Conservation (phyloP, 2,113 vertebrate genomes). For the Alectura lathami region DNA sequence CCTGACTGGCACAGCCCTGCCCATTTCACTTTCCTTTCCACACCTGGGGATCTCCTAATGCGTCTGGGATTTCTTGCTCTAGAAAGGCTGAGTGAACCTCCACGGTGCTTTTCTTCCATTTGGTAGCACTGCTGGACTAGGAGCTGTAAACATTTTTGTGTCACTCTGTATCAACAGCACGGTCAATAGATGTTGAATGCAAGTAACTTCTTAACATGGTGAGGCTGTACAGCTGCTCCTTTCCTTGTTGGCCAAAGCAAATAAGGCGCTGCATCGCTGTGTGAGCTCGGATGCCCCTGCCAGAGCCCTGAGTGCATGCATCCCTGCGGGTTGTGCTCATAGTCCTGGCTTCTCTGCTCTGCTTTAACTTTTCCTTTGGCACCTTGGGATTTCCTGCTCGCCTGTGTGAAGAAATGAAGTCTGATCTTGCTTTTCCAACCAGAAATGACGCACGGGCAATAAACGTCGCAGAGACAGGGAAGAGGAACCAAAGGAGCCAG, state of each 20-base stretch:
- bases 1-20: neutral
- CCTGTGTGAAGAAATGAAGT: neutral
- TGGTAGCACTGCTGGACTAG: neutral
- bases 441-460: neutral
- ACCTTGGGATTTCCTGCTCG: neutral
- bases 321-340: rapidly evolving
- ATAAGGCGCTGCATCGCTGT: neutral
- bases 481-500: neutral
- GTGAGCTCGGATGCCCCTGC: neutral
- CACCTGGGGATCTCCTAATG: neutral
- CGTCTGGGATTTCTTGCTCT: neutral
- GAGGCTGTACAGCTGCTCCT: neutral
- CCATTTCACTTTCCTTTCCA: neutral
- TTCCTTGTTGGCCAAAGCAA: neutral
- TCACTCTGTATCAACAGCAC: neutral
- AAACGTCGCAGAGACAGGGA: neutral
- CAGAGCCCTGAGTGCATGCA: neutral
- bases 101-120: neutral
- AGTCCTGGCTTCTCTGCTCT: rapidly evolving
- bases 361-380: neutral
- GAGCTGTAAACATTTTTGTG: neutral
- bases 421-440: neutral
- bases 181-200: neutral
- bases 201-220: neutral
- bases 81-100: neutral